Evolutionary conservation across 1,140 invertebrate species (phyloP), one percentile per base, ranked within the genome.

Genomic region (Acromyrmex echinatior): DNA sequence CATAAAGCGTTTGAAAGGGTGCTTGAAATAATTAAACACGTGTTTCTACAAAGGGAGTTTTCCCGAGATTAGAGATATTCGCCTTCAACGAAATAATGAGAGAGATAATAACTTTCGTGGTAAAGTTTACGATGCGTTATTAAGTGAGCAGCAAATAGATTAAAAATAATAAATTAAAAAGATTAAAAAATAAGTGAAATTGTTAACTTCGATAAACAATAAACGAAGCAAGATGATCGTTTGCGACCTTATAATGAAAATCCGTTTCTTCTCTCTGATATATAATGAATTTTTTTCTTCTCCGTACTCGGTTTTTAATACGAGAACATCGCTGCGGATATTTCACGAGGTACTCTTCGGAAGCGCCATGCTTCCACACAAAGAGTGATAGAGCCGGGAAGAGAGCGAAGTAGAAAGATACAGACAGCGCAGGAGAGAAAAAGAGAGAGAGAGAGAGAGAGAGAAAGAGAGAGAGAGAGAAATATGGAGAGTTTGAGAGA

Each of bases 341-440:
- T 91, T 91, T 89, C 65, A 78, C 76, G 84, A 86, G 66, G 74
- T 87, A 87, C 90, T 90, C 87, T 90, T 90, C 87, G 90, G 81
- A 92, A 90, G 84, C 93, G 91, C 92, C 92, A 93, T 93, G 91
- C 92, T 94, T 92, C 91, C 84, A 74, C 68, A 74, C 60, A 76
- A 86, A 84, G 68, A 84, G 80, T 74, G 80, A 84, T 84, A 84
- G 80, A 74, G 56, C 56, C 14, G 62, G 25, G 51, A 51, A 68
- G 80, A 51, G 49, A 70, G 18, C 49, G 51, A 74, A 77, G 56
- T 49, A 49, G 73, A 63, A 77, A 39, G 71, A 84, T 74, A 66
- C 39, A 82, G 68, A 58, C 35, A 53, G 21, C 49, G 21, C 4
- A 56, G 18, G 7, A 39, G 39, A 53, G 58, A 74, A 3, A 35